Base-by-base conservation (phyloP, 1,140 invertebrate species). In the Kradibia gibbosae region DNA sequence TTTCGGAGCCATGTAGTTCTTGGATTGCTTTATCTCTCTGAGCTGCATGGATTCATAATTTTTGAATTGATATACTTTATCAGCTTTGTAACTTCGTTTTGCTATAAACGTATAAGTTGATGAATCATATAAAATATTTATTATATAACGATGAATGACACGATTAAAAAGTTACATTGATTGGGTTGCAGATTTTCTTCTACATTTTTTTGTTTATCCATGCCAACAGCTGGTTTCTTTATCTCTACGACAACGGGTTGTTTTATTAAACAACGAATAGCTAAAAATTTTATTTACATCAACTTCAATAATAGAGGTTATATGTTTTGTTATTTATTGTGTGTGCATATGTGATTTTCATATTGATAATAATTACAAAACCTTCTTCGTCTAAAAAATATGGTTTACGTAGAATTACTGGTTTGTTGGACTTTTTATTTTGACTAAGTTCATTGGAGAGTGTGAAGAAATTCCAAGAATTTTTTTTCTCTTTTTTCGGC, bases 1-100 rank as follows among this genome's bases (percentile, higher is more conserved):
- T 5, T 74, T 55, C 36, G 3, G n/a, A 50, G n/a, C 42, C 8
- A 45, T 13, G 39, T 2, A 65, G 11, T 5, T 22, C 45, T 60
- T 79, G 10, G 17, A 20, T 0, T 28, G 70, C 60, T 83, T 85
- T 36, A 86, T 83, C 5, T 86, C 76, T 3, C 84, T 83, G 0
- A 85, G 78, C 48, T 83, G 81, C 1, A 88, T 57, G 36, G 88
- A 85, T 0, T 80, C 42, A 62, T 89, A 89, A 82, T 89, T 89
- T 78, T 89, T 89, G 39, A 84, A 31, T 39, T 89, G 85, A 78
- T 89, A 88, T 65, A 88, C 86, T 55, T 75, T 39, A n/a, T 78
- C 39, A 3, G 70, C 60, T 31, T 87, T 86, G 10, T 80, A 34
- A n/a, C 76, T 76, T 0, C 45, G 57, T n/a, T 83, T 78, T 13